Percentiles rank a stretch among this genome's conserved stretches.
phyloP scores from a whole-genome alignment of 2,113 vertebrate genomes.

The Peromyscus californicus region DNA sequence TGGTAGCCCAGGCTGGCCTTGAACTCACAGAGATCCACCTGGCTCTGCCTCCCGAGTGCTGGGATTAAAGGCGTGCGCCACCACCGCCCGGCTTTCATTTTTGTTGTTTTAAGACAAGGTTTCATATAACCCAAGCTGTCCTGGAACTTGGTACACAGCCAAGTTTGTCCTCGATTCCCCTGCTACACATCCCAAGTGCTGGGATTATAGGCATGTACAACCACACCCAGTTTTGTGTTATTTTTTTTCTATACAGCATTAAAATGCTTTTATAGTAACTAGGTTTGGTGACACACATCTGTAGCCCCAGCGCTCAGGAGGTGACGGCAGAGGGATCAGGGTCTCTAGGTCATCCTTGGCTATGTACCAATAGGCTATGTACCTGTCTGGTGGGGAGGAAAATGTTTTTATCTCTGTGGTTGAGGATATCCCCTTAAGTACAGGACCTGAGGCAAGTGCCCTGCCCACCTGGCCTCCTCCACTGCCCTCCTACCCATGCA shows the following conservation, averaged over 20 bases:
- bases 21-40: no score
- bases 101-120: not conserved
- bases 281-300: not conserved
- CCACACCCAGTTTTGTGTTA: not conserved
- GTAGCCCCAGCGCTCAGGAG: not conserved
- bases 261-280: not conserved
- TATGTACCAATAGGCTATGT: no score
- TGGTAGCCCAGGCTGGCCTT: no score
- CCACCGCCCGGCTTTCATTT: no score
- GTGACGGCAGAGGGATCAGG: not conserved
- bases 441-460: accelerated
- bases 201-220: not conserved
- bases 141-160: not conserved
- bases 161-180: not conserved
- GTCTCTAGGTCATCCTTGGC: no score
- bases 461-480: not conserved
- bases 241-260: not conserved
- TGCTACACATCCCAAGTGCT: not conserved
- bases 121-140: not conserved
- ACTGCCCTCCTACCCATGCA: accelerated
- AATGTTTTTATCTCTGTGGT: not conserved
- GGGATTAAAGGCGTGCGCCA: no score
- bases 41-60: no score
- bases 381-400: not conserved
- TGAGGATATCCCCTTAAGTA: not conserved